phyloP scores from a whole-genome alignment of 1,140 invertebrate genomes.

The Cherax destructor region DNA sequence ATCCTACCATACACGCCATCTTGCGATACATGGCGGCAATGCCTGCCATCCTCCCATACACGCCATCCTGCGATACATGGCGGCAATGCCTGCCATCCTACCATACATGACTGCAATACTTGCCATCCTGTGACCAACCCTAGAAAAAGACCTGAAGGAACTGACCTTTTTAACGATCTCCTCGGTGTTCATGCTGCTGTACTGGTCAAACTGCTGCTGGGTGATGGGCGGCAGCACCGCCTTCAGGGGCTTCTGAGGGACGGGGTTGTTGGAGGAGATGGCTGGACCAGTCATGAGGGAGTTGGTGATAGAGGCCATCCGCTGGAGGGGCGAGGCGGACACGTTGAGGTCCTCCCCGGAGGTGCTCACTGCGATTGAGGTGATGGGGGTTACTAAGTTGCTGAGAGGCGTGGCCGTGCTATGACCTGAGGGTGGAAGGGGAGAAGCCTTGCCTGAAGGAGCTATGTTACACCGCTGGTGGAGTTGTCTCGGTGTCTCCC shows the following conservation, averaged over 20 bases:
- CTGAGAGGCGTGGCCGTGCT: slow-evolving; percentile 62
- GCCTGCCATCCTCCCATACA: too few relatives aligned
- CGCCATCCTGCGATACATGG: too few relatives aligned
- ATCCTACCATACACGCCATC: too few relatives aligned
- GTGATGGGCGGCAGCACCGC: slow-evolving; percentile 98
- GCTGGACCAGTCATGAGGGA: slow-evolving; percentile 94
- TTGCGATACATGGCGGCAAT: too few relatives aligned
- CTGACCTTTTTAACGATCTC: slow-evolving; percentile 95
- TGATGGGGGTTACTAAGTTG: slow-evolving; percentile 68
- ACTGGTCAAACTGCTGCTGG: slow-evolving; percentile 98
- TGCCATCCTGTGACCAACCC: too few relatives aligned
- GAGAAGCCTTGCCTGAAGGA: slow-evolving; percentile 31
- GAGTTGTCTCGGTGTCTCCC: not conserved
- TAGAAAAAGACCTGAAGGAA: not conserved
- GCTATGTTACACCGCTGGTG: not conserved
- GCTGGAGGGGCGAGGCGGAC: slow-evolving; percentile 87
- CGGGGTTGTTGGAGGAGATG: slow-evolving; percentile 82
- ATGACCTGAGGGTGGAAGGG: slow-evolving; percentile 60
- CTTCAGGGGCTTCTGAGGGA: slow-evolving; percentile 91
- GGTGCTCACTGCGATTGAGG: slow-evolving; percentile 55
- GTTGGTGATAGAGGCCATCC: slow-evolving; percentile 98
- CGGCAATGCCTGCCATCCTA: too few relatives aligned
- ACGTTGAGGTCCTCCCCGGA: slow-evolving; percentile 44
- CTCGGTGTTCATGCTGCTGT: slow-evolving; percentile 98
- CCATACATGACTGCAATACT: too few relatives aligned